These are phyloP conservation scores for Stegodyphus dumicola DNA, from an alignment of 1,140 invertebrate species.

Conservation along the genomic window DNA sequence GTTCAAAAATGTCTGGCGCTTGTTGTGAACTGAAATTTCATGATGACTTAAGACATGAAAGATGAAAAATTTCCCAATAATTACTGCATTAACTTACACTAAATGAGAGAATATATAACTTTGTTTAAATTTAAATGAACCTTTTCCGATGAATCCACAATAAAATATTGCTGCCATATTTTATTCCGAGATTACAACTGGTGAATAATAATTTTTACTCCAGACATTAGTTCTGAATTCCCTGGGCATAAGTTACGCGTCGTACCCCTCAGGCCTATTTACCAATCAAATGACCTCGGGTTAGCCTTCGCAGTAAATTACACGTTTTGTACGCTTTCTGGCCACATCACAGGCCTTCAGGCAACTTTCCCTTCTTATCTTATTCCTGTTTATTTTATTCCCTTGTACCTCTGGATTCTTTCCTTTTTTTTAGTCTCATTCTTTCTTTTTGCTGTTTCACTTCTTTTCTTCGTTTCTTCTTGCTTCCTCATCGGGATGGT, in stretches of 20 bases:
- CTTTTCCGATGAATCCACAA: no score
- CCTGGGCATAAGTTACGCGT: conserved; percentile 28
- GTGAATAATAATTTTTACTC: conserved; percentile 19
- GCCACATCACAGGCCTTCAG: conserved; percentile 36
- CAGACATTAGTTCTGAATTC: neutral
- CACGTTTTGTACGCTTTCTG: conserved; percentile 48
- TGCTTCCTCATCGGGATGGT: no score
- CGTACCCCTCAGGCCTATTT: conserved; percentile 11
- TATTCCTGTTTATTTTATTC: conserved; percentile 47
- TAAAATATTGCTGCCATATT: no score
- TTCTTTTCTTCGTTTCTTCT: neutral
- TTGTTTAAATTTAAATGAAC: no score
- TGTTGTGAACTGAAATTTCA: no score
- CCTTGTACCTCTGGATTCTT: conserved; percentile 11
- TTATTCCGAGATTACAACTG: neutral
- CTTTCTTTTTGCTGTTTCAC: neutral
- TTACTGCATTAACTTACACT: no score
- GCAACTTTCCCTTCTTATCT: conserved; percentile 32
- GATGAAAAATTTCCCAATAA: no score
- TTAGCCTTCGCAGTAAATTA: conserved; percentile 58
- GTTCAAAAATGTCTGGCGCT: no score
- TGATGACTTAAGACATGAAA: no score
- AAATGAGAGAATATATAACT: no score
- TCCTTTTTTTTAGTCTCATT: neutral
- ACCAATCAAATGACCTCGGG: conserved; percentile 58